Conservation (phyloP, 2,888 invertebrate species). For the Nephrotoma flavescens region DNA sequence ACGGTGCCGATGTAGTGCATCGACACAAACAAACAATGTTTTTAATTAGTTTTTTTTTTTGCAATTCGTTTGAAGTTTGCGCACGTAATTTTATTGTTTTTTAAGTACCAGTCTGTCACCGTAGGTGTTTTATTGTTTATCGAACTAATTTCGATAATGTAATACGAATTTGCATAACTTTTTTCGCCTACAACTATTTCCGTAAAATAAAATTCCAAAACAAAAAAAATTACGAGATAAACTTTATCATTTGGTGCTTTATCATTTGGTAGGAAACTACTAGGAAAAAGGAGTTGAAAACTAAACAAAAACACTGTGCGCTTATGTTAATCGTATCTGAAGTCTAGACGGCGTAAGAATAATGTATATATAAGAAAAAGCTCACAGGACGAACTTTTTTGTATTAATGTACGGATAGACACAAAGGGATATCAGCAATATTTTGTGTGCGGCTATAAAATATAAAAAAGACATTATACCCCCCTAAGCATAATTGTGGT, state of each 20-base stretch:
- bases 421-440: background rate
- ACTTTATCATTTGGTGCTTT: background rate
- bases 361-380: background rate
- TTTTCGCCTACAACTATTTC: background rate
- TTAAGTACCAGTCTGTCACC: background rate
- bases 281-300: background rate
- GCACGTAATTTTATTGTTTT: background rate
- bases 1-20: background rate
- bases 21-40: background rate
- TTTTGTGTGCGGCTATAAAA: background rate
- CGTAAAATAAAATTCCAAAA: background rate
- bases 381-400: background rate
- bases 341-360: background rate
- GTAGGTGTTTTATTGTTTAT: background rate
- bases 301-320: background rate
- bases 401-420: background rate
- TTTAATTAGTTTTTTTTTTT: background rate
- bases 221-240: background rate
- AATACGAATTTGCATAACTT: background rate
- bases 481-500: background rate
- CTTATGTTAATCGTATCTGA: background rate
- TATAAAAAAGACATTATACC: background rate
- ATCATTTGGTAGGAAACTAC: background rate
- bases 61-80: background rate
- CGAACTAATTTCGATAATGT: background rate